Conservation (phyloP, 2,888 invertebrate genomes). For the Athalia circularis region DNA sequence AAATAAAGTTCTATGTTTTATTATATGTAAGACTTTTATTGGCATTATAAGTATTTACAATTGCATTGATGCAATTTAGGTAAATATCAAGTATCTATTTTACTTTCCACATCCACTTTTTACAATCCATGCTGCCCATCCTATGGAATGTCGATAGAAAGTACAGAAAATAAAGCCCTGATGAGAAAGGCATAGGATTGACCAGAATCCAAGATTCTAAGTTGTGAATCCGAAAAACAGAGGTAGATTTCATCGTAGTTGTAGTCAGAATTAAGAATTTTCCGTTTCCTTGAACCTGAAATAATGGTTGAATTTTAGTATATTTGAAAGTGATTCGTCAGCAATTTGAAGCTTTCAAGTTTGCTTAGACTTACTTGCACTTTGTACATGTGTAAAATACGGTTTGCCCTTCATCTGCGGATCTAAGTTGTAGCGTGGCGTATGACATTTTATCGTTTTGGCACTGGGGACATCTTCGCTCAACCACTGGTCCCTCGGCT, state of each 20-base stretch:
- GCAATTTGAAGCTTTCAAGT: conserved; percentile 45
- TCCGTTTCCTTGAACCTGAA: conserved; percentile 84
- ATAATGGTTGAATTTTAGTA: conserved; percentile 55
- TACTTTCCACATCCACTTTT: no score
- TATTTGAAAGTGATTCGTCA: conserved; percentile 35
- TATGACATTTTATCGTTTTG: conserved; percentile 95
- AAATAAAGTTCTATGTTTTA: conserved; percentile 71
- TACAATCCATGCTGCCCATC: no score
- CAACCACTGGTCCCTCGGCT: conserved; percentile 87
- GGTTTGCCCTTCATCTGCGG: conserved; percentile 99
- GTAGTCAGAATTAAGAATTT: conserved; percentile 78
- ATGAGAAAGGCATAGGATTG: no score
- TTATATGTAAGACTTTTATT: conserved; percentile 52
- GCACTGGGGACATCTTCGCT: conserved; percentile 90
- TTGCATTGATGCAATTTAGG: background rate
- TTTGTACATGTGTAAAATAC: conserved; percentile 97
- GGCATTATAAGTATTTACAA: background rate
- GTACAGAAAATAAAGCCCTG: no score
- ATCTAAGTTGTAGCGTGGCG: conserved; percentile 94
- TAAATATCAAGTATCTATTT: background rate
- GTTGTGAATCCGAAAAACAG: no score
- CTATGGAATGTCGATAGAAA: no score
- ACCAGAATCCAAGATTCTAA: no score
- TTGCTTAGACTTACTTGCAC: conserved; percentile 84
- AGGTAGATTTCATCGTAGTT: background rate